These are phyloP conservation scores for Aurelia coerulea DNA, from an alignment of 30 jellyfish, hydroid and myxozoan species.

Conservation along the genomic window DNA sequence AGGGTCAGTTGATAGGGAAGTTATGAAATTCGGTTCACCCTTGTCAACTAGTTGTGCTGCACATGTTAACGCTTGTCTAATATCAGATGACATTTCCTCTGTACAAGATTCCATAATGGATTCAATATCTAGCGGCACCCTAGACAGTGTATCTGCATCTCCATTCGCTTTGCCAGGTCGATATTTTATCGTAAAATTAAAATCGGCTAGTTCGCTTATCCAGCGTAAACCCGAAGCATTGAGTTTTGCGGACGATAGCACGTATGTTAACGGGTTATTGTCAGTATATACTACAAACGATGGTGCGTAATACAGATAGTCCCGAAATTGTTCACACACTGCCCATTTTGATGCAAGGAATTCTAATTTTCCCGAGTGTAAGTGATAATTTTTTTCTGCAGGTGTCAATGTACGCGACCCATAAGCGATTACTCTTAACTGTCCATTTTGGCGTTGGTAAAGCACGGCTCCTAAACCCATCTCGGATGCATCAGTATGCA, in stretches of 20 bases:
- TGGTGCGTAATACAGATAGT: slow-evolving; percentile 50
- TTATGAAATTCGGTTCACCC: too few species aligned
- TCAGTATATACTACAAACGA: slow-evolving; percentile 35
- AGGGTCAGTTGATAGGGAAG: too few species aligned
- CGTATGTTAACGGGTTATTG: slow-evolving; percentile 40
- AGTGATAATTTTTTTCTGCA: slow-evolving; percentile 51
- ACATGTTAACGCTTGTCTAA: slow-evolving; percentile 7
- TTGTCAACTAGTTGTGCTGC: neutral
- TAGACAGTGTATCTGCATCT: too few species aligned
- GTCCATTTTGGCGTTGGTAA: slow-evolving; percentile 15
- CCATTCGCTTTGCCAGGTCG: too few species aligned
- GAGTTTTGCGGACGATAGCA: slow-evolving; percentile 19
- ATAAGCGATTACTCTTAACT: slow-evolving; percentile 42
- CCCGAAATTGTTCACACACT: slow-evolving; percentile 53
- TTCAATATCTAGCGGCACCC: too few species aligned
- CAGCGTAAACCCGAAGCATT: slow-evolving; percentile 57
- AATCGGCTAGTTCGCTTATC: slow-evolving; percentile 45
- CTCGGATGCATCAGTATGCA: slow-evolving; percentile 60
- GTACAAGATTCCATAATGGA: too few species aligned
- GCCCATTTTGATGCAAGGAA: slow-evolving; percentile 69
- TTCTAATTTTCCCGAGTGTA: slow-evolving; percentile 55
- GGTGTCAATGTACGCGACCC: slow-evolving; percentile 33
- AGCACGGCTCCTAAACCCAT: slow-evolving; percentile 49
- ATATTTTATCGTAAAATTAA: too few species aligned
- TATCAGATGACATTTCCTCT: neutral